Evolutionary conservation across 2,113 vertebrate genomes (phyloP), one percentile per base, ranked within the genome.

Genomic region (Pseudonaja textilis): DNA sequence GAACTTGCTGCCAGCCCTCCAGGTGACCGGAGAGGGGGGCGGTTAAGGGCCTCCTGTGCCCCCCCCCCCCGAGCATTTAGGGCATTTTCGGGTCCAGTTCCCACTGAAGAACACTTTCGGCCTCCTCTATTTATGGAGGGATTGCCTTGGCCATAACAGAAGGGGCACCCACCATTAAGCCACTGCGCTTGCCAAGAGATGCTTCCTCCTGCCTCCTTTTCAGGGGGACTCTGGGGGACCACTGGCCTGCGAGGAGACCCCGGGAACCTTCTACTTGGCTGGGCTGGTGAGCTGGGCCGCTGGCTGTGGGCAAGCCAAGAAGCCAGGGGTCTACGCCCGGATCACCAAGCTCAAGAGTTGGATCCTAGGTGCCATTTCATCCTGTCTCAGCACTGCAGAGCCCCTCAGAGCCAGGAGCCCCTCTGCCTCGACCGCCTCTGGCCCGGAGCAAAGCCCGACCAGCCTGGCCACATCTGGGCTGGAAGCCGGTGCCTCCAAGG

Each of bases 171-270:
- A 74, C 42, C 23, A 45, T 39, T n/a, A n/a, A 25, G 81, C 9
- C 39, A 0, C 20, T 23, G 22, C 20, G 10, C 81, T 45, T 9
- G 22, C 39, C 42, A 47, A 86, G 85, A 12, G 85, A 42, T 26
- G 39, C 42, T 45, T 42, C n/a, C 54, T 88, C 87, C 12, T 39
- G 42, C 52, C 93, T 34, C 47, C 74, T 93, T 52, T 39, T 25
- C 97, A 99, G 99, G 99, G 99, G 10, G 99, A 99, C 95, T 99
- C 99, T 0, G 99, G 99, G 8, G 99, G 99, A 0, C 98, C 99
- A 42, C 95, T 99, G 97, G 99, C 98, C 92, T 99, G 99, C 55
- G 98, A 99, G 94, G 97, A 98, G 91, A 97, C 98, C 1, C 98
- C 99, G 0, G 99, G 98, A 0, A 97, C 97, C 92, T 99, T 99